A percentile compares a stretch with the other conserved stretches of the same genome.
phyloP scores from a whole-genome alignment of 2,888 invertebrate genomes.

The Exephanes ischioxanthus region DNA sequence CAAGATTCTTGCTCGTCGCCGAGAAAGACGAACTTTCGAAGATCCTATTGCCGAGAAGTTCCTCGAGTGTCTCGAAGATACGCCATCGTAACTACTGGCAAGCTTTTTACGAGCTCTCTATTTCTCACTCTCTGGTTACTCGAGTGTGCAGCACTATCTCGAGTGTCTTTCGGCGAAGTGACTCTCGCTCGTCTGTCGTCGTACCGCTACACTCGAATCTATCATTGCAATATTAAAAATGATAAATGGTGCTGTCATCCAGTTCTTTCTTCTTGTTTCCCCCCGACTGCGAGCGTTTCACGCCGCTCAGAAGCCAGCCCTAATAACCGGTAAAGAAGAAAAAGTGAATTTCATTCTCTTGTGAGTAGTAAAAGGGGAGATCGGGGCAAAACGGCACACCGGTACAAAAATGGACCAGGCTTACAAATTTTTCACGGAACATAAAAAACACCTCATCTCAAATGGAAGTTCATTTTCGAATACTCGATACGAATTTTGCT shows the following conservation, averaged over 20 bases:
- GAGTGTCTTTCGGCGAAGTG: slow-evolving; percentile 30
- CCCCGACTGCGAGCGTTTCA: background rate
- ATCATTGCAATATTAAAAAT: slow-evolving; percentile 1
- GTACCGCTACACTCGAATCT: background rate
- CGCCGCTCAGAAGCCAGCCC: too few species aligned
- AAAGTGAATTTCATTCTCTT: background rate
- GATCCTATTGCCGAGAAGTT: slow-evolving; percentile 38
- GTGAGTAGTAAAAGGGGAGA: background rate
- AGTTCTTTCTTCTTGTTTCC: background rate
- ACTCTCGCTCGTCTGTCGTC: background rate
- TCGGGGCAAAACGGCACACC: too few species aligned
- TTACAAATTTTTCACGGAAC: too few species aligned
- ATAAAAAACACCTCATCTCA: too few species aligned
- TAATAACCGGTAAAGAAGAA: background rate
- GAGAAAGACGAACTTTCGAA: slow-evolving; percentile 40
- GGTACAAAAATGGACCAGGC: too few species aligned
- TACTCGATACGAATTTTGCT: too few species aligned
- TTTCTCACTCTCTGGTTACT: slow-evolving; percentile 42
- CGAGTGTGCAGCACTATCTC: slow-evolving; percentile 33
- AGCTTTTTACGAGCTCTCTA: slow-evolving; percentile 43
- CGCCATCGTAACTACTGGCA: slow-evolving; percentile 29
- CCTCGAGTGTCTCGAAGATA: slow-evolving; percentile 43
- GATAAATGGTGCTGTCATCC: background rate
- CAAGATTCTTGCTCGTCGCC: slow-evolving; percentile 19
- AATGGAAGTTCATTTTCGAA: too few species aligned